phyloP scores from a whole-genome alignment of 2,888 invertebrate genomes.

The Formica aserva region DNA sequence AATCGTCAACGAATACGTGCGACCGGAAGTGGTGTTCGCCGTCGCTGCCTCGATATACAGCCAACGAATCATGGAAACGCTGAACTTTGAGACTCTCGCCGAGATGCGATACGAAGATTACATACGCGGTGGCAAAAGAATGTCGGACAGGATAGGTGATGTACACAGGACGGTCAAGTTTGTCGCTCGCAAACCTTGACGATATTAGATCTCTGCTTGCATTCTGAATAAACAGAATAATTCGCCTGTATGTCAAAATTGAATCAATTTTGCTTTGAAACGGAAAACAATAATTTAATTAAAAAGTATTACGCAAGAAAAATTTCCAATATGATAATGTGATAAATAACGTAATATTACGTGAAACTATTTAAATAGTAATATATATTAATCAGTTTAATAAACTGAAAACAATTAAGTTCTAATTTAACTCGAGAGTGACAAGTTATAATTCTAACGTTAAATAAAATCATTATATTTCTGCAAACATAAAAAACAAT shows the following conservation, averaged over 20 bases:
- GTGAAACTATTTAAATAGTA: background rate
- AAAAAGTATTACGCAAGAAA: background rate
- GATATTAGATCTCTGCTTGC: background rate
- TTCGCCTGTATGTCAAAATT: background rate
- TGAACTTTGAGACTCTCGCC: constrained; percentile 87
- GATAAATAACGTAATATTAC: background rate
- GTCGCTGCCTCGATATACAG: constrained; percentile 88
- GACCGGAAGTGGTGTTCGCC: constrained; percentile 88
- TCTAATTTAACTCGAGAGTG: background rate
- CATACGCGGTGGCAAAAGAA: constrained; percentile 88
- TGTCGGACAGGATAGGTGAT: constrained; percentile 87
- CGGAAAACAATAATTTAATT: background rate
- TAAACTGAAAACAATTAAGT: background rate
- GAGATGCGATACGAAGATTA: constrained; percentile 87
- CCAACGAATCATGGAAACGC: constrained; percentile 87
- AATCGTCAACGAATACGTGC: constrained; percentile 69
- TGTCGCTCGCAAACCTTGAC: constrained; percentile 67
- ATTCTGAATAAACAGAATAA: background rate
- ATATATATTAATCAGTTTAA: background rate
- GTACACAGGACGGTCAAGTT: constrained; percentile 73
- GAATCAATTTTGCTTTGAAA: background rate
- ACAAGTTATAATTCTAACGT: background rate
- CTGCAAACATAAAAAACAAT: background rate
- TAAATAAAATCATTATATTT: background rate
- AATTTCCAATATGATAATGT: background rate